These are phyloP conservation scores for Hirudo medicinalis DNA, from an alignment of 1,140 invertebrate genomes.

Conservation along the genomic window DNA sequence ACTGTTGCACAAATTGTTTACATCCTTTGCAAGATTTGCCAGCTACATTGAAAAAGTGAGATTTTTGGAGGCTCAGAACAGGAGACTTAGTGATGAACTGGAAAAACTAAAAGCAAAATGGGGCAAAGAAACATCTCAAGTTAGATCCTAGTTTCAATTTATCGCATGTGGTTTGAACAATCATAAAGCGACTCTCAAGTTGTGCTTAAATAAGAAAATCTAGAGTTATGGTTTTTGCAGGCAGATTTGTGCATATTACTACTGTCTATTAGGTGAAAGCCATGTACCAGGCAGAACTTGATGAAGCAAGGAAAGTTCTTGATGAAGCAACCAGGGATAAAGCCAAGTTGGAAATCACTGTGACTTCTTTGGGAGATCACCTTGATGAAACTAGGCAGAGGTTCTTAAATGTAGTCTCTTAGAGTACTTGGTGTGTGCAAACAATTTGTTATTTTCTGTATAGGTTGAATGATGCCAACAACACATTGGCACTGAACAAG, in stretches of 20 bases:
- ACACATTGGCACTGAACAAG: constrained; percentile 37
- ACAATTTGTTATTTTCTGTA: constrained; percentile 19
- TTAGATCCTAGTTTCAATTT: background rate
- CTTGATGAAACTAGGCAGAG: constrained; percentile 31
- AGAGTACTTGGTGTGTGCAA: background rate
- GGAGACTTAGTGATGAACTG: constrained; percentile 22
- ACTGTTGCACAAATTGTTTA: background rate
- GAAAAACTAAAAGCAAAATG: constrained; percentile 23
- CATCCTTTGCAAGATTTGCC: constrained; percentile 19
- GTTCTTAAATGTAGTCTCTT: constrained; percentile 22
- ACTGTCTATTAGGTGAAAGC: constrained; percentile 18
- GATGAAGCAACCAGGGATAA: constrained; percentile 26
- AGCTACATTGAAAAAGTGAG: constrained; percentile 26
- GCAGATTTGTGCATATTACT: background rate
- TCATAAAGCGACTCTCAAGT: too few species aligned
- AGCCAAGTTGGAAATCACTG: constrained; percentile 23
- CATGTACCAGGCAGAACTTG: constrained; percentile 25
- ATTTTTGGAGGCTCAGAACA: constrained; percentile 25
- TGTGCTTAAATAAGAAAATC: too few species aligned
- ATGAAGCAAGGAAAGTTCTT: constrained; percentile 28
- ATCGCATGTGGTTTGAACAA: background rate
- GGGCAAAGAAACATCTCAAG: constrained; percentile 22
- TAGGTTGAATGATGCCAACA: constrained; percentile 43
- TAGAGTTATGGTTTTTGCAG: background rate
- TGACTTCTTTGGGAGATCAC: constrained; percentile 27